Conservation (phyloP, 1,140 invertebrate genomes). For the Drosophila asahinai region DNA sequence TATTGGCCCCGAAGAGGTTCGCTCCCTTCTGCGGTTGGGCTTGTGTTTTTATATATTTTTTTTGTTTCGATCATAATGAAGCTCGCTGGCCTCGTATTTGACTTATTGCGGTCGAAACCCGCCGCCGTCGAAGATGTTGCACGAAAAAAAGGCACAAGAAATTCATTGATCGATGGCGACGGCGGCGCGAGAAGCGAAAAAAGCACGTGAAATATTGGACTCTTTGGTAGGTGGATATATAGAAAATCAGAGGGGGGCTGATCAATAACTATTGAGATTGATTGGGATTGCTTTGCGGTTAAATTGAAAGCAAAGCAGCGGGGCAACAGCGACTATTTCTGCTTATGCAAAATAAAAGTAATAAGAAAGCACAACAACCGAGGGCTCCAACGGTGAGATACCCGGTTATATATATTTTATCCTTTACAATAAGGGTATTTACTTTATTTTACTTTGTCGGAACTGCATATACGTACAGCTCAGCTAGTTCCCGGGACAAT, state of each 20-base stretch:
- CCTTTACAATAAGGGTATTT: too few species aligned
- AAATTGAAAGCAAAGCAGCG: slow-evolving; percentile 64
- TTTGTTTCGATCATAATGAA: slow-evolving; percentile 60
- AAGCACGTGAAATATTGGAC: slow-evolving; percentile 78
- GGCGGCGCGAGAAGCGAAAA: slow-evolving; percentile 53
- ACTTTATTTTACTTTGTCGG: neutral
- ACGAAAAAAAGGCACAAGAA: slow-evolving; percentile 28
- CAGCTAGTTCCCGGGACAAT: slow-evolving; percentile 4
- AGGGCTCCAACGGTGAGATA: too few species aligned
- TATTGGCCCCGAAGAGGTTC: slow-evolving; percentile 40
- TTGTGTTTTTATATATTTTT: neutral
- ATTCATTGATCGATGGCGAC: slow-evolving; percentile 66
- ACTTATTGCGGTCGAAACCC: slow-evolving; percentile 74
- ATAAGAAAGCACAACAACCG: neutral
- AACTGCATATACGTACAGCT: neutral
- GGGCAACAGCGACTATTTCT: slow-evolving; percentile 10
- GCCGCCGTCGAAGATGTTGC: slow-evolving; percentile 45
- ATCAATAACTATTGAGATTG: slow-evolving; percentile 76
- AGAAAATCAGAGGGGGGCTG: slow-evolving; percentile 29
- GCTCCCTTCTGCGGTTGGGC: slow-evolving; percentile 58
- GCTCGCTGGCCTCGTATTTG: slow-evolving; percentile 79
- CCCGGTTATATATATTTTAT: neutral
- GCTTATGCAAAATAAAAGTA: slow-evolving; percentile 61
- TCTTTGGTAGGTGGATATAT: slow-evolving; percentile 26
- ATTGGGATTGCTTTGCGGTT: slow-evolving; percentile 63